Evolutionary conservation across 2,888 invertebrate species (phyloP).

Genomic region (Drosophila meridiana): DNA sequence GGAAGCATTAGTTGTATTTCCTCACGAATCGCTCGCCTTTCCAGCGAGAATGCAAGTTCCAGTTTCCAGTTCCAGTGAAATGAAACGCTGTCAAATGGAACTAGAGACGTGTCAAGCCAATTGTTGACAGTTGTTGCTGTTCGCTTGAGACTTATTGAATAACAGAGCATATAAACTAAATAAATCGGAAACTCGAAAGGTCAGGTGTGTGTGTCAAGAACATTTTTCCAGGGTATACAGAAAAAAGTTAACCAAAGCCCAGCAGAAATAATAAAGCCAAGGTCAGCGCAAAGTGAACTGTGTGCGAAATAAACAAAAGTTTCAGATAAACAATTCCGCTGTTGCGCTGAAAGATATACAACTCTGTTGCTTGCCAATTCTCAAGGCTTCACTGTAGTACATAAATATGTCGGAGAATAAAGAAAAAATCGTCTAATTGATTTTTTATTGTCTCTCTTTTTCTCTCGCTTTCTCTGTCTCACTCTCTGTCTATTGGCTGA

Average conservation of each 20-base stretch:
- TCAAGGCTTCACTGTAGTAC: slow-evolving; percentile 11
- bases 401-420: slow-evolving; percentile 24
- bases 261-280: slow-evolving; percentile 63
- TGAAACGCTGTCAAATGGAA: slow-evolving; percentile 37
- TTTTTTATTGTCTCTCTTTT: slow-evolving; percentile 19
- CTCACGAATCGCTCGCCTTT: slow-evolving; percentile 44
- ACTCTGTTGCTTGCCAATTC: slow-evolving; percentile 10
- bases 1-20: slow-evolving; percentile 31
- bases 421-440: slow-evolving; percentile 43
- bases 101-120: slow-evolving; percentile 44
- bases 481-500: neutral
- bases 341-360: slow-evolving; percentile 25
- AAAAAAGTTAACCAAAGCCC: slow-evolving; percentile 41
- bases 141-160: slow-evolving; percentile 26
- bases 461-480: neutral
- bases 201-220: slow-evolving; percentile 68
- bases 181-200: slow-evolving; percentile 33
- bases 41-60: slow-evolving; percentile 6
- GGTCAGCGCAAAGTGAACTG: slow-evolving; percentile 54
- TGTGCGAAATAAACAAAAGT: slow-evolving; percentile 39
- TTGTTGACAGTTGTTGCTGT: slow-evolving; percentile 16
- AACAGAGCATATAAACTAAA: slow-evolving; percentile 9
- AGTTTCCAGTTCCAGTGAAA: slow-evolving; percentile 29
- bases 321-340: slow-evolving; percentile 52
- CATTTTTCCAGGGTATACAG: slow-evolving; percentile 35